These are phyloP conservation scores for Enteromius radiatus DNA, from an alignment of 2,797 vertebrate species.

Conservation along the genomic window DNA sequence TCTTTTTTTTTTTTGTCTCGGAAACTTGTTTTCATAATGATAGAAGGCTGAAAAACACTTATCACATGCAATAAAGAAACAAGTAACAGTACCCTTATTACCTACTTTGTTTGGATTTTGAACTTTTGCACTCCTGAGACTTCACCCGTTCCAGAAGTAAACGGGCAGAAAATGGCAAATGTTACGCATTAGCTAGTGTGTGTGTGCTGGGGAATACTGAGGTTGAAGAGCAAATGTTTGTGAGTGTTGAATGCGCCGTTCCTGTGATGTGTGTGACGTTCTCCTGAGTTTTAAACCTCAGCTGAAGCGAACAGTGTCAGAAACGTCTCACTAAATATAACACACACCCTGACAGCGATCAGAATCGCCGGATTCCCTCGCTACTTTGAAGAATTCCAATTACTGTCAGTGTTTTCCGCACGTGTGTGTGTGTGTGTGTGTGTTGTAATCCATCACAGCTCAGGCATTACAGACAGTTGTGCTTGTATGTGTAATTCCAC, in stretches of 20 bases:
- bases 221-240: conserved; percentile 68
- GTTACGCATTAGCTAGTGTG: conserved; percentile 34
- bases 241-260: conserved; percentile 66
- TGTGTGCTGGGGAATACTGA: conserved; percentile 51
- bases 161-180: not conserved
- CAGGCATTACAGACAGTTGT: conserved; percentile 45
- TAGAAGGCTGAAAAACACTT: not conserved
- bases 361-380: conserved; percentile 72
- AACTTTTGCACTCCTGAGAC: not conserved
- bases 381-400: conserved; percentile 81
- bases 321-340: conserved; percentile 78
- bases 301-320: conserved; percentile 71
- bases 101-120: not conserved
- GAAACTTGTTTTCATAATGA: not conserved
- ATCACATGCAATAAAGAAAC: not conserved
- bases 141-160: not conserved
- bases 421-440: conserved; percentile 12
- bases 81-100: not conserved
- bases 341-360: conserved; percentile 72
- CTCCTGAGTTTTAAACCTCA: conserved; percentile 70
- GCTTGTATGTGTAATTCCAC: conserved; percentile 58
- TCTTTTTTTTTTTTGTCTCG: not conserved
- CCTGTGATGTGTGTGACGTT: conserved; percentile 68
- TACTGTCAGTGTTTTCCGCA: conserved; percentile 71
- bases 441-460: conserved; percentile 57